Conservation (phyloP, 2,113 vertebrate genomes). For the Bucco capensis region DNA sequence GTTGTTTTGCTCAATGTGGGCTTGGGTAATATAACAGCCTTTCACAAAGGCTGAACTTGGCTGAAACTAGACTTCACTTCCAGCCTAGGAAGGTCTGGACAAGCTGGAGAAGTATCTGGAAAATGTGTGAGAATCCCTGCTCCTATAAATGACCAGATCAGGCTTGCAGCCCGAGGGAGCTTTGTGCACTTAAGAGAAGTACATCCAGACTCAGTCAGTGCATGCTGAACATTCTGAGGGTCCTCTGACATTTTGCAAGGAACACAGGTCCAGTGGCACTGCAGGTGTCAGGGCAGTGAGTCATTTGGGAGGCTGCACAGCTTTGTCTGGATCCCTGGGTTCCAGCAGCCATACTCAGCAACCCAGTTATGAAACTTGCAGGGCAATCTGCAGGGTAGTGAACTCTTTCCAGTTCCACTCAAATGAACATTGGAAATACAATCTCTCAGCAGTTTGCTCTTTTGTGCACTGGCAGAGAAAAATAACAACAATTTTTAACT, state of each 20-base stretch:
- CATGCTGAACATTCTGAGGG: background rate
- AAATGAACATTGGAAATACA: conserved; percentile 33
- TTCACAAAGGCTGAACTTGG: background rate
- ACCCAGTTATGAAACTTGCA: conserved; percentile 6
- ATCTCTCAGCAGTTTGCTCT: conserved; percentile 24
- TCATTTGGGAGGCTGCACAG: conserved; percentile 4
- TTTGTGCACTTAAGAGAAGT: background rate
- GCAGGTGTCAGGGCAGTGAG: background rate
- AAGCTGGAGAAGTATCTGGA: background rate
- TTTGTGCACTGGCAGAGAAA: background rate
- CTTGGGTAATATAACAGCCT: background rate
- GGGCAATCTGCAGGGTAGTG: background rate
- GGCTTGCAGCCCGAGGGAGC: background rate
- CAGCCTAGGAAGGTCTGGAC: background rate
- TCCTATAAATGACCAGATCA: background rate
- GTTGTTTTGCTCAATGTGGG: background rate
- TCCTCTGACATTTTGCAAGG: background rate
- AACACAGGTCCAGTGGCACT: background rate
- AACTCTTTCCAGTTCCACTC: conserved; percentile 47
- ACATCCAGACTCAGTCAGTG: background rate
- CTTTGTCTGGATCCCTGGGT: background rate
- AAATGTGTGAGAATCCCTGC: background rate
- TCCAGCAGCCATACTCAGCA: background rate
- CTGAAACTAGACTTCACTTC: background rate
- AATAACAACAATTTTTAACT: background rate